Evolutionary conservation across 2,113 vertebrate genomes (phyloP), one percentile per base, ranked within the genome.

Genomic region (Aptenodytes forsteri): DNA sequence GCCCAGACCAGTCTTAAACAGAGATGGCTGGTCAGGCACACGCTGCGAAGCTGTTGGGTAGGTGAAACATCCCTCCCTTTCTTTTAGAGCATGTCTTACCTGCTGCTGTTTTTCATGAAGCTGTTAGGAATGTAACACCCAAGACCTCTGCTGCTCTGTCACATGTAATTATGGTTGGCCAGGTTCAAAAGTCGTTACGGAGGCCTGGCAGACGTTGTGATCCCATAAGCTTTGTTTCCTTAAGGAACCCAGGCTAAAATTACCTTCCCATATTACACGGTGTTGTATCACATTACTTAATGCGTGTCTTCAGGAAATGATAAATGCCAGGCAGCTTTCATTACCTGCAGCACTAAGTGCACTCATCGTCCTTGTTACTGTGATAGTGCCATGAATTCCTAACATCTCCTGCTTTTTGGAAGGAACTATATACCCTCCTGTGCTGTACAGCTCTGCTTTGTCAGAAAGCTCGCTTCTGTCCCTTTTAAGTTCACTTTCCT

Each of bases 1-100:
- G 17, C 55, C 38, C 65, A 75, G 40, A 26, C 17, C 26, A 38
- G 26, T 29, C 4, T 14, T 54, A 66, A 88, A 32, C 16, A 6
- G 46, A 27, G 22, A 3, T 0, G 34, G 16, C 2, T 50, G 44
- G 19, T n/a, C 30, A 62, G 56, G 19, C 2, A 14, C 10, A 23
- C 2, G 1, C 26, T 18, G 56, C 23, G 6, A 18, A 44, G 36
- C 26, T 44, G 7, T 15, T 16, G 54, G 30, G 14, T 52, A 8
- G 38, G 14, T 55, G 29, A 84, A 65, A 11, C 16, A 32, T 10
- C 21, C 40, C 22, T 50, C 9, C 16, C 25, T 55, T 54, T 18
- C 38, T 56, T 78, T 29, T 16, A 40, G 25, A 75, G 20, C 6
- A 2, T 21, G 18, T 52, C 16, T 66, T 17, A 5, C 18, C 42